phyloP scores from a whole-genome alignment of 2,797 vertebrate species.

The Enoplosus armatus region DNA sequence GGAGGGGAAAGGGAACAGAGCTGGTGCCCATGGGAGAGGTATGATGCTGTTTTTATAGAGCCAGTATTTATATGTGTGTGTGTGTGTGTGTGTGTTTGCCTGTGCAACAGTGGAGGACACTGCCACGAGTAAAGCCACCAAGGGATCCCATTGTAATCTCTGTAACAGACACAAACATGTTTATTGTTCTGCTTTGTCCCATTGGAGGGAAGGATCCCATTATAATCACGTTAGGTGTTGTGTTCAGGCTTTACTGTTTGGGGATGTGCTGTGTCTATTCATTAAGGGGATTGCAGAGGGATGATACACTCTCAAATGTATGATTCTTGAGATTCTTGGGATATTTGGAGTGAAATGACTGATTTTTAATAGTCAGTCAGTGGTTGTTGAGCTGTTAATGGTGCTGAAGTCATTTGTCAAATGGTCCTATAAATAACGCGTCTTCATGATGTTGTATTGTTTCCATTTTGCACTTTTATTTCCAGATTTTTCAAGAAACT shows the following conservation, averaged over 20 bases:
- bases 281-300: slow-evolving; percentile 30
- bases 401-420: background rate
- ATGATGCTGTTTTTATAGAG: slow-evolving; percentile 55
- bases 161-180: slow-evolving; percentile 75
- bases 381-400: slow-evolving; percentile 12
- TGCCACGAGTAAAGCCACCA: slow-evolving; percentile 41
- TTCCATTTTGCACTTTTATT: background rate
- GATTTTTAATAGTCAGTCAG: slow-evolving; percentile 23
- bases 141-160: slow-evolving; percentile 65
- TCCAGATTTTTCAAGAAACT: background rate
- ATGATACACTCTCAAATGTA: slow-evolving; percentile 44
- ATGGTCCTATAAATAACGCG: background rate
- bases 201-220: slow-evolving; percentile 48
- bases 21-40: slow-evolving; percentile 40
- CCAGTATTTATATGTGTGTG: slow-evolving; percentile 15
- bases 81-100: slow-evolving; percentile 6
- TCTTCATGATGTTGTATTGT: background rate
- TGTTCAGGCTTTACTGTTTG: slow-evolving; percentile 31
- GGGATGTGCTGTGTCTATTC: slow-evolving; percentile 35
- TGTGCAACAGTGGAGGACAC: slow-evolving; percentile 23
- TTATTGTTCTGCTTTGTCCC: slow-evolving; percentile 67
- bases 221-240: slow-evolving; percentile 49
- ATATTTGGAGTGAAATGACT: slow-evolving; percentile 33
- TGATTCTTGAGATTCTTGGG: slow-evolving; percentile 37
- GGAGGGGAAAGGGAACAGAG: slow-evolving; percentile 38